These are phyloP conservation scores for Candidula unifasciata DNA, from an alignment of 2,888 invertebrate genomes.

Conservation along the genomic window DNA sequence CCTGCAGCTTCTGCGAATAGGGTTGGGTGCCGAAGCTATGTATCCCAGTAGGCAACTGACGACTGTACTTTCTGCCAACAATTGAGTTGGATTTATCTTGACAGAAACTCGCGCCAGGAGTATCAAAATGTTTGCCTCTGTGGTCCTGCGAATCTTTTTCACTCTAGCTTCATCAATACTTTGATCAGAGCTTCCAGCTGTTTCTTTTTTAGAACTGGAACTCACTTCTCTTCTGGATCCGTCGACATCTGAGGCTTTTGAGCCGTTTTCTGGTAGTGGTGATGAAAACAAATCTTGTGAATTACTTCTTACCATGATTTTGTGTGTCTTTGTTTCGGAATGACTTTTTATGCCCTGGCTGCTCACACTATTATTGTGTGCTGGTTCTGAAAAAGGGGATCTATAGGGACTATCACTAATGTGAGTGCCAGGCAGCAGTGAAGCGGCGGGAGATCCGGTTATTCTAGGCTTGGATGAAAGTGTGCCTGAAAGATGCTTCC, in stretches of 20 bases:
- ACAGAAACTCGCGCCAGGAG: constrained; percentile 71
- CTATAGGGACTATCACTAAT: constrained; percentile 38
- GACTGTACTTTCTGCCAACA: constrained; percentile 60
- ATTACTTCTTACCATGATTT: neutral
- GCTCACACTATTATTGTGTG: neutral
- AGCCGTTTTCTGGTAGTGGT: neutral
- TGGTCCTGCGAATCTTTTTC: constrained; percentile 43
- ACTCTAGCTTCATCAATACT: constrained; percentile 8
- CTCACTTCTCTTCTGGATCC: neutral
- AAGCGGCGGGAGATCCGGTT: neutral
- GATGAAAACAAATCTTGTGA: neutral
- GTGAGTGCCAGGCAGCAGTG: neutral
- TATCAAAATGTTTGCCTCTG: constrained; percentile 67
- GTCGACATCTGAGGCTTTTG: neutral
- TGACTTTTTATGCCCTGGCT: neutral
- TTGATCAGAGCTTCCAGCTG: neutral
- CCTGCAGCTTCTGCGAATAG: constrained; percentile 63
- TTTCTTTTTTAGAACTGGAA: neutral
- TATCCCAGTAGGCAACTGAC: constrained; percentile 67
- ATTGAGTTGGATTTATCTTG: constrained; percentile 63
- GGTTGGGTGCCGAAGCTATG: constrained; percentile 59
- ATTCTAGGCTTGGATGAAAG: neutral
- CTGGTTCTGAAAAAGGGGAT: constrained; percentile 30
- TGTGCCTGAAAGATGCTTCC: constrained; percentile 1
- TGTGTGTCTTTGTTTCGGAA: neutral